These are phyloP conservation scores for Neotoma lepida DNA, from an alignment of 2,113 vertebrate species.

Conservation along the genomic window DNA sequence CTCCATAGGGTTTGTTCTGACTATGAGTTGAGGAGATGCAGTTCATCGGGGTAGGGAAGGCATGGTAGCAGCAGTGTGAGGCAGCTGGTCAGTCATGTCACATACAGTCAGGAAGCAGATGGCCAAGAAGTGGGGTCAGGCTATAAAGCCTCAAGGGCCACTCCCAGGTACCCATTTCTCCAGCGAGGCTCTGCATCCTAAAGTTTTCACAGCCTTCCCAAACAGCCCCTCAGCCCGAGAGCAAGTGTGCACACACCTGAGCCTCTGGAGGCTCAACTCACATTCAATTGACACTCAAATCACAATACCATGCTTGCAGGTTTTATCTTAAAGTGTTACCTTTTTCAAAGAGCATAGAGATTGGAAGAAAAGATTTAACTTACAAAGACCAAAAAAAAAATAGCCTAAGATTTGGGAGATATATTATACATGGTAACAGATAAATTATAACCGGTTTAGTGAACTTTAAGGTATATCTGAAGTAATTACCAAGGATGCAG, in stretches of 20 bases:
- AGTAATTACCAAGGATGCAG: not conserved
- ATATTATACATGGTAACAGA: not conserved
- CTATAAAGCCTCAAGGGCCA: not conserved
- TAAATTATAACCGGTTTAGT: not conserved
- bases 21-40: not conserved
- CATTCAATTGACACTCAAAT: not conserved
- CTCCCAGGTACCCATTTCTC: not conserved
- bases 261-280: not conserved
- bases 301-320: not conserved
- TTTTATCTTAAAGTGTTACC: not conserved
- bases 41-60: fast-evolving
- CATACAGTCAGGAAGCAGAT: not conserved
- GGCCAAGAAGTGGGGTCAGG: not conserved
- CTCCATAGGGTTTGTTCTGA: not conserved
- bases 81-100: not conserved
- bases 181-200: not conserved
- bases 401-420: not conserved
- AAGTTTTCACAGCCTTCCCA: too few species aligned
- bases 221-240: not conserved
- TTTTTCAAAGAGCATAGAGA: not conserved
- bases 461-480: slow-evolving; percentile 14
- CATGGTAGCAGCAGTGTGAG: too few species aligned
- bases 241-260: not conserved
- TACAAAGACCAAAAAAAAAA: not conserved
- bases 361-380: slow-evolving; percentile 13